phyloP scores from a whole-genome alignment of 2,888 invertebrate genomes.

The Ernsta delagoae region DNA sequence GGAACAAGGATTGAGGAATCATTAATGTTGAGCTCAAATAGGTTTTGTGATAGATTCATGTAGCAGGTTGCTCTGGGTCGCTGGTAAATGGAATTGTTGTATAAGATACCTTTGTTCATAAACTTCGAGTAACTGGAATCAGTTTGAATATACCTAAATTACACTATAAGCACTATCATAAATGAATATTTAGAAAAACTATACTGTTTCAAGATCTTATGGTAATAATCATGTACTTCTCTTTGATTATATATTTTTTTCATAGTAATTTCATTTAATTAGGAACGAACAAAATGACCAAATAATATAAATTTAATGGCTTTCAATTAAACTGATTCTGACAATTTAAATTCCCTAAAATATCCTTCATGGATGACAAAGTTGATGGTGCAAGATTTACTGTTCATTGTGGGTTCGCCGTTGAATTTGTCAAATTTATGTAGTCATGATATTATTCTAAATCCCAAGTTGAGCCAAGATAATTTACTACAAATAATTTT shows the following conservation, averaged over 20 bases:
- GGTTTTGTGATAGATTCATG: not conserved
- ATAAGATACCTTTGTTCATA: not conserved
- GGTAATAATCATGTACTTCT: too few species aligned
- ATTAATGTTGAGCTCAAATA: slow-evolving; percentile 19
- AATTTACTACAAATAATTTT: slow-evolving; percentile 36
- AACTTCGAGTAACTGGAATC: not conserved
- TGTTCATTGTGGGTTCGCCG: slow-evolving; percentile 11
- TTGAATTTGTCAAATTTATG: slow-evolving; percentile 11
- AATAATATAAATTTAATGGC: not conserved
- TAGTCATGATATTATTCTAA: slow-evolving; percentile 20
- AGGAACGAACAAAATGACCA: not conserved
- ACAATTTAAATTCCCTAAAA: not conserved
- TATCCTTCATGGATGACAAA: not conserved
- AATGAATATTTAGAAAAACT: not conserved
- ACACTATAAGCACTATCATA: not conserved
- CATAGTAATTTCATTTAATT: too few species aligned
- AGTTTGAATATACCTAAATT: not conserved
- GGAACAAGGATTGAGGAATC: slow-evolving; percentile 30
- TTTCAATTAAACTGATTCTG: not conserved
- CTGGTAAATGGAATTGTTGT: too few species aligned
- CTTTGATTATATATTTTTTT: too few species aligned
- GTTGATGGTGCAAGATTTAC: slow-evolving; percentile 3
- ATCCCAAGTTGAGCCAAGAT: slow-evolving; percentile 24
- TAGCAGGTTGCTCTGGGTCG: not conserved
- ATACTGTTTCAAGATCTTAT: not conserved